Base-by-base conservation (phyloP, 2,888 invertebrate species). In the Drosophila maculinotata region DNA sequence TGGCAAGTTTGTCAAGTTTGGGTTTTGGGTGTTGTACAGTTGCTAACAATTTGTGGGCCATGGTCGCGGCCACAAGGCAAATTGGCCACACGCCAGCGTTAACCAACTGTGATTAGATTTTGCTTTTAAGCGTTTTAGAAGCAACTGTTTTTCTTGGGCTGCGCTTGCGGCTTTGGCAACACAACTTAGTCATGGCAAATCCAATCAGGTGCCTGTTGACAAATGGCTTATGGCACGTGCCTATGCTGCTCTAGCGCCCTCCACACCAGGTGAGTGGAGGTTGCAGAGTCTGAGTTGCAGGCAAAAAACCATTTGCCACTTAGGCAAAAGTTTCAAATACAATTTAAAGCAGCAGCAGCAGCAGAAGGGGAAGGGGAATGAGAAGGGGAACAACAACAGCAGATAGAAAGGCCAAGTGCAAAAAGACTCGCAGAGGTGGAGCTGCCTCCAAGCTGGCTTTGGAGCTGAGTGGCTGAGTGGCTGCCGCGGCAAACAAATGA, bases 151-250 rank as follows among this genome's bases (percentile, higher is more conserved):
- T 7, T 4, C n/a, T n/a, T 9, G 8, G 31, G 25, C 39, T 8
- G 2, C 26, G 35, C 56, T 45, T 41, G 36, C 36, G 39, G 51
- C 60, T 17, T 20, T 52, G 66, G 48, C 45, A 56, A 45, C 67
- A 62, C 45, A 69, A 58, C 79, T 74, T 64, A 58, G 69, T 57
- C 60, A 57, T 67, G 54, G 74, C 70, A 39, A 56, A 83, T 79
- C 80, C 80, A 80, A 83, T 83, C 80, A 77, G 83, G 72, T 69
- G 57, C 15, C 49, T 69, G 75, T 77, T 80, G 80, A 83, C 83
- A 80, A 83, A 80, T 80, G 80, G 66, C 75, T 80, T 83, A 77
- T 79, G 83, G 77, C 80, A 83, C 80, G 77, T 80, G 80, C 75
- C 80, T 65, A 56, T 52, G 42, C 68, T 41, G 33, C 68, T 3